Percentiles rank a stretch among this genome's conserved stretches.
Evolutionary conservation across 2,888 invertebrate species (phyloP).

Genomic region (Nemapogon koenigi): DNA sequence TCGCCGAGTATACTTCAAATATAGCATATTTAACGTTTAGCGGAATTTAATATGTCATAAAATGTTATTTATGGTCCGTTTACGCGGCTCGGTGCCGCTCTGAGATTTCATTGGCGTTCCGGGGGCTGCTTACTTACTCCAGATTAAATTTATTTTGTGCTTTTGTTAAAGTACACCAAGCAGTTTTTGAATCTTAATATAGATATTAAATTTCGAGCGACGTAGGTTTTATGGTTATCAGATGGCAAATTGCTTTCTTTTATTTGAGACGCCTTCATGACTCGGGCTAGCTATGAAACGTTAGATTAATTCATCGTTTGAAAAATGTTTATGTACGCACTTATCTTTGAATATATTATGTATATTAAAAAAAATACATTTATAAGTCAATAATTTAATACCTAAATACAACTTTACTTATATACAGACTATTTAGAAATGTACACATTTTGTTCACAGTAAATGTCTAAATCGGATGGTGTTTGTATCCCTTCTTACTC

Average conservation of each 20-base stretch:
- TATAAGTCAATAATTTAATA: background rate
- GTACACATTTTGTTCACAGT: background rate
- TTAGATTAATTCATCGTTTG: too few relatives aligned
- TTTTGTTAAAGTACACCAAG: conserved; percentile 2
- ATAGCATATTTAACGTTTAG: conserved; percentile 52
- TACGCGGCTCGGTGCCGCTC: conserved; percentile 25
- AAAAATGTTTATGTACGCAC: too few relatives aligned
- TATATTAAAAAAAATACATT: background rate
- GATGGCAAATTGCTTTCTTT: background rate
- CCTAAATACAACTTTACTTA: background rate
- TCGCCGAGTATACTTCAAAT: conserved; percentile 38
- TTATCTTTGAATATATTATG: too few relatives aligned
- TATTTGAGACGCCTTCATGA: background rate
- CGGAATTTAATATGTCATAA: conserved; percentile 55
- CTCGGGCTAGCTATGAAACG: too few relatives aligned
- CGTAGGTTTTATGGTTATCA: background rate
- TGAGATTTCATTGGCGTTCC: conserved; percentile 32
- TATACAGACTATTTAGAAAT: background rate
- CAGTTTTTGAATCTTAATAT: background rate
- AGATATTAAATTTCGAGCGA: background rate
- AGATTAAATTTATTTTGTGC: conserved; percentile 9
- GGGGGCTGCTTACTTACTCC: conserved; percentile 7
- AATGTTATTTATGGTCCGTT: conserved; percentile 51
- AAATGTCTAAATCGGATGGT: conserved; percentile 4
- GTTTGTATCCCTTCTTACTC: conserved; percentile 4